Percentiles rank a stretch among this genome's conserved stretches.
phyloP scores from a whole-genome alignment of 1,140 invertebrate genomes.

The Myzus persicae region DNA sequence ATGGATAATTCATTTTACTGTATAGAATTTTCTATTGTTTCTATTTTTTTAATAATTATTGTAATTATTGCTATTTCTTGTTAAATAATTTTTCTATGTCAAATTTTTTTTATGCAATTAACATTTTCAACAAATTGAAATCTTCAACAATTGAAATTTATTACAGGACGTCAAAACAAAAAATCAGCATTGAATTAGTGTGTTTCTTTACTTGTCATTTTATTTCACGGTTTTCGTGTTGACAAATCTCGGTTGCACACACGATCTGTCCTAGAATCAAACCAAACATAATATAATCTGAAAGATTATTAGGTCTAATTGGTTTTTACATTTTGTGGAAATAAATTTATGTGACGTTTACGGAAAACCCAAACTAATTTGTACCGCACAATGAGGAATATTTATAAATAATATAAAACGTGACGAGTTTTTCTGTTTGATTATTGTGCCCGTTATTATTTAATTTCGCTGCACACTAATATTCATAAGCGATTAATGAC shows the following conservation, averaged over 20 bases:
- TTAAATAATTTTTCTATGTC: too few relatives aligned
- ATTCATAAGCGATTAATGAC: background rate
- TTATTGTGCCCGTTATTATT: background rate
- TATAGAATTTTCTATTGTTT: background rate
- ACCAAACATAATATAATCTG: background rate
- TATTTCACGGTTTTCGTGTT: background rate
- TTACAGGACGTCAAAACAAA: background rate
- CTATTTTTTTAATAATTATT: background rate
- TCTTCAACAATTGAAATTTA: background rate
- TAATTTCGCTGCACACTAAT: background rate
- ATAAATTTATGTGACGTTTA: background rate
- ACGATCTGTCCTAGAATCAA: background rate
- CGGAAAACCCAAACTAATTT: background rate
- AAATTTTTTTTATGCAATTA: background rate
- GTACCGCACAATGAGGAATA: background rate
- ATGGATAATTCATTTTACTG: background rate
- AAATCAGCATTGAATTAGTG: background rate
- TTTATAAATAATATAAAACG: constrained; percentile 20
- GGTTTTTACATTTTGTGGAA: background rate
- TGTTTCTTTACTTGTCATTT: background rate
- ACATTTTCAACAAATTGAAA: too few relatives aligned
- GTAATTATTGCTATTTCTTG: background rate
- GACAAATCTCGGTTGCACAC: background rate
- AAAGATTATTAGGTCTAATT: background rate
- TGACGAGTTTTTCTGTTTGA: background rate